Conservation (phyloP, 2,888 invertebrate genomes). For the Oxystoma pomonae region DNA sequence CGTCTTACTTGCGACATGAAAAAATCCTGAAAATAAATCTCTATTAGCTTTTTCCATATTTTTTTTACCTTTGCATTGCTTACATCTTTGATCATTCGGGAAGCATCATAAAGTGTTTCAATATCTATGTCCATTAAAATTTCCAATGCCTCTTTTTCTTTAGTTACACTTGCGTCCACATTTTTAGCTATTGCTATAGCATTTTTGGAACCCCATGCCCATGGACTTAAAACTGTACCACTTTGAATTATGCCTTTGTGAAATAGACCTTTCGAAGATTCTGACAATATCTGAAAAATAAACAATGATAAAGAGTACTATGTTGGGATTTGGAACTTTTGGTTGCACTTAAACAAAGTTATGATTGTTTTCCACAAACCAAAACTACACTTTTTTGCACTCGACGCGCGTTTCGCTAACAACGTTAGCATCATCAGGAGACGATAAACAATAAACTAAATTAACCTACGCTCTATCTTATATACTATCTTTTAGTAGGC, state of each 20-base stretch:
- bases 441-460: too few relatives aligned
- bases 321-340: too few relatives aligned
- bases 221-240: slow-evolving; percentile 28
- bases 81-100: slow-evolving; percentile 21
- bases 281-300: slow-evolving; percentile 40
- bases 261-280: slow-evolving; percentile 43
- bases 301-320: too few relatives aligned
- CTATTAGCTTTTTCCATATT: too few relatives aligned
- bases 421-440: too few relatives aligned
- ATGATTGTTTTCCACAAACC: too few relatives aligned
- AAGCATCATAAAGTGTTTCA: slow-evolving; percentile 26
- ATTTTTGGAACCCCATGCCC: slow-evolving; percentile 22
- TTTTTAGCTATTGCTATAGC: slow-evolving; percentile 14
- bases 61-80: too few relatives aligned
- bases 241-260: slow-evolving; percentile 33
- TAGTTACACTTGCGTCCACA: slow-evolving; percentile 34
- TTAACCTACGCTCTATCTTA: too few relatives aligned
- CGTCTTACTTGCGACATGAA: slow-evolving; percentile 7
- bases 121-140: slow-evolving; percentile 42
- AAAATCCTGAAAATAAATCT: background rate
- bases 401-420: too few relatives aligned
- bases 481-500: too few relatives aligned
- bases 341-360: too few relatives aligned
- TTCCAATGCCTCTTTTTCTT: slow-evolving; percentile 42
- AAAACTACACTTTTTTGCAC: too few relatives aligned